Evolutionary conservation across 2,888 invertebrate genomes (phyloP).

Genomic region (Chrysolina americana): DNA sequence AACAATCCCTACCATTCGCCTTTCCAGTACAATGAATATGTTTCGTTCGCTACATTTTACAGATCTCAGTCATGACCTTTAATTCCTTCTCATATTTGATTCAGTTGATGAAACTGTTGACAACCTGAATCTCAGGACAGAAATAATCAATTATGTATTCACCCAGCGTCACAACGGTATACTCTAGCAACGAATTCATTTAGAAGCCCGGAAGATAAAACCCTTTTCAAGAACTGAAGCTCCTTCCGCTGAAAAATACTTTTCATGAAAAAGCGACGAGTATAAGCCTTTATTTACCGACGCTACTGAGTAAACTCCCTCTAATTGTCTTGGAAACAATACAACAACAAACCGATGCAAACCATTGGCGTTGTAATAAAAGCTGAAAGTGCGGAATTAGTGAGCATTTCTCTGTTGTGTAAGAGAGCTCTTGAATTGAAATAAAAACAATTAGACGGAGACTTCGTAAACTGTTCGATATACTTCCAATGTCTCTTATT

Average conservation of each 20-base stretch:
- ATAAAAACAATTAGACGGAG: constrained; percentile 39
- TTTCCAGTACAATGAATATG: too few relatives aligned
- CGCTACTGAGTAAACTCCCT: neutral
- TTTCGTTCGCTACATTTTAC: too few relatives aligned
- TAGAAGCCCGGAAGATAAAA: too few relatives aligned
- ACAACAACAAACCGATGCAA: neutral
- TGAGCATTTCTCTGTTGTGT: constrained; percentile 29
- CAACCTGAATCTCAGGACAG: too few relatives aligned
- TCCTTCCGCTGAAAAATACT: neutral
- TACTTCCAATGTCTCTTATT: constrained; percentile 23
- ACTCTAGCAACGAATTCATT: too few relatives aligned
- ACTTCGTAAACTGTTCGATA: constrained; percentile 35
- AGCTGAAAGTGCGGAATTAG: constrained; percentile 37
- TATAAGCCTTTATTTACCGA: neutral
- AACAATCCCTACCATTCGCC: too few relatives aligned
- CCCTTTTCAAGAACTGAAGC: too few relatives aligned
- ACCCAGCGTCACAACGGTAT: too few relatives aligned
- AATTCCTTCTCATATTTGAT: too few relatives aligned
- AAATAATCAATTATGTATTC: too few relatives aligned
- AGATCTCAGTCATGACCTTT: too few relatives aligned
- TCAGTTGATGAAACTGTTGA: too few relatives aligned
- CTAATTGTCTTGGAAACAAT: neutral
- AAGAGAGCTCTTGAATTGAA: constrained; percentile 29
- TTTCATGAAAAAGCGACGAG: neutral
- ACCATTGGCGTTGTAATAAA: constrained; percentile 34